Evolutionary conservation across 1,140 invertebrate species (phyloP).

Genomic region (Neelides sp.): DNA sequence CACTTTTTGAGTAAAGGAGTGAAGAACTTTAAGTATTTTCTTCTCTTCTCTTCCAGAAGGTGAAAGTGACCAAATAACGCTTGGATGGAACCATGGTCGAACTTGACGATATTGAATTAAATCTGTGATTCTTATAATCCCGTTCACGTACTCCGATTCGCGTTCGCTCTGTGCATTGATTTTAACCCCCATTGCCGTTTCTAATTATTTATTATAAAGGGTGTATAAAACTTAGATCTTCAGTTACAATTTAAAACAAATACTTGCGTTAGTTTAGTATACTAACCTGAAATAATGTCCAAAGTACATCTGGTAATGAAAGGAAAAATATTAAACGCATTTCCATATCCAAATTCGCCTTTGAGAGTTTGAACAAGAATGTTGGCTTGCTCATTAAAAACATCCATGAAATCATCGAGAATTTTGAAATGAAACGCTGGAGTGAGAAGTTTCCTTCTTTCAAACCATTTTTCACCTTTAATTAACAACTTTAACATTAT

Average conservation of each 20-base stretch:
- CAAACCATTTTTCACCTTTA: slow-evolving; percentile 42
- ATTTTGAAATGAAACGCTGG: slow-evolving; percentile 55
- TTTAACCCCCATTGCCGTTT: slow-evolving; percentile 69
- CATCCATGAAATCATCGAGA: slow-evolving; percentile 45
- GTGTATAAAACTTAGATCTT: not conserved
- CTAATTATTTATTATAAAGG: slow-evolving; percentile 36
- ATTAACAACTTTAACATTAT: too few species aligned
- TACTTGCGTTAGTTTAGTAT: too few species aligned
- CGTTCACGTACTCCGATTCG: slow-evolving; percentile 60
- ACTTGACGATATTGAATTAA: slow-evolving; percentile 70
- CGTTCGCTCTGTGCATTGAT: slow-evolving; percentile 54
- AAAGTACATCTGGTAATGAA: slow-evolving; percentile 42
- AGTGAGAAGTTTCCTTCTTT: slow-evolving; percentile 45
- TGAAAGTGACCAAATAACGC: slow-evolving; percentile 65
- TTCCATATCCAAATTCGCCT: slow-evolving; percentile 11
- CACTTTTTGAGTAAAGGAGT: slow-evolving; percentile 67
- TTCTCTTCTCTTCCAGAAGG: slow-evolving; percentile 62
- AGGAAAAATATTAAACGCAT: slow-evolving; percentile 39
- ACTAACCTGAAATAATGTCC: slow-evolving; percentile 43
- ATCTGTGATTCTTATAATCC: slow-evolving; percentile 58
- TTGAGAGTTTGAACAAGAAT: slow-evolving; percentile 38
- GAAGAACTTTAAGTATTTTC: slow-evolving; percentile 61
- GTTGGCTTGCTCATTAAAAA: slow-evolving; percentile 45
- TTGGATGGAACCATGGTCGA: slow-evolving; percentile 65
- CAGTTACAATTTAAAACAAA: not conserved